Percentiles rank a stretch among this genome's conserved stretches.
These are phyloP conservation scores for Anomalospiza imberbis DNA, from an alignment of 2,797 vertebrate genomes.

Conservation along the genomic window DNA sequence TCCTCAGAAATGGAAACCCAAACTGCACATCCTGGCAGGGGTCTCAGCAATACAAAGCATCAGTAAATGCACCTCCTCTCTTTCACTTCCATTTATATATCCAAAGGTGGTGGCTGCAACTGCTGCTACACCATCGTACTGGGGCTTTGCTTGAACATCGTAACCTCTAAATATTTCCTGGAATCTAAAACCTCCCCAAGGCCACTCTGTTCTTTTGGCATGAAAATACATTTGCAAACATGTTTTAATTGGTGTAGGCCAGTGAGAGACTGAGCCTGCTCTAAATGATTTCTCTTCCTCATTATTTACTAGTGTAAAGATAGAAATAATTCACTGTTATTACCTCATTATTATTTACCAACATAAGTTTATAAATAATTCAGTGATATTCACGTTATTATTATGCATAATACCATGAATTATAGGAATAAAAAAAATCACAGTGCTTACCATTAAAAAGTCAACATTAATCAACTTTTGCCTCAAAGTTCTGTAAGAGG, in stretches of 20 bases:
- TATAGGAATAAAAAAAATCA: constrained; percentile 20
- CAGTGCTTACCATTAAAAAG: constrained; percentile 40
- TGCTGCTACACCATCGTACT: neutral
- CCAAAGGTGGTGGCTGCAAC: neutral
- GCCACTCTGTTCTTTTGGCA: neutral
- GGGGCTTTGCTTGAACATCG: neutral
- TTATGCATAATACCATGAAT: constrained; percentile 33
- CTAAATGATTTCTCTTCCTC: constrained; percentile 4
- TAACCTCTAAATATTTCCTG: neutral
- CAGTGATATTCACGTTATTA: constrained; percentile 9
- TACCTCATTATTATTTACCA: constrained; percentile 54
- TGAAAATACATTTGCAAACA: neutral
- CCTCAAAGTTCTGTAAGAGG: neutral
- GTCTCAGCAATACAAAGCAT: neutral
- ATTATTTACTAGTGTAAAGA: constrained; percentile 53
- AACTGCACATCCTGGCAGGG: neutral
- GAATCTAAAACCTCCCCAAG: neutral
- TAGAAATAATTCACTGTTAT: constrained; percentile 46
- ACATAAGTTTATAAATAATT: constrained; percentile 54
- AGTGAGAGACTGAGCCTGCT: neutral
- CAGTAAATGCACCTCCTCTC: neutral
- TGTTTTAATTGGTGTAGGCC: neutral
- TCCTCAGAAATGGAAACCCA: neutral
- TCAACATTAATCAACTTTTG: constrained; percentile 41
- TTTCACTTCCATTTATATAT: neutral